phyloP scores from a whole-genome alignment of 2,113 vertebrate species.

The Philantomba maxwellii region DNA sequence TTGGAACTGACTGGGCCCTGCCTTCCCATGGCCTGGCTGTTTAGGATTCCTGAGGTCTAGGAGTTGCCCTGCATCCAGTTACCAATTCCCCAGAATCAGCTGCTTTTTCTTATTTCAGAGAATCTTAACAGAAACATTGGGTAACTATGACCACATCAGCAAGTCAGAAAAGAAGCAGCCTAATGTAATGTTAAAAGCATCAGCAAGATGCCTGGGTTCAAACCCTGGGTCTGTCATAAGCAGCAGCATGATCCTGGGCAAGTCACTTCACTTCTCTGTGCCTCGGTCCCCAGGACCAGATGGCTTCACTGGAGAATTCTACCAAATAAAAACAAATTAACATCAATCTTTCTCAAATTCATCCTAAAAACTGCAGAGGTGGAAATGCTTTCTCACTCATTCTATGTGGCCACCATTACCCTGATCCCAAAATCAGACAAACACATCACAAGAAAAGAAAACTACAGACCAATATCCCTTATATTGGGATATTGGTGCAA shows the following conservation, averaged over 20 bases:
- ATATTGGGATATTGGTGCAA: not conserved
- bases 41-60: not conserved
- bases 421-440: not conserved
- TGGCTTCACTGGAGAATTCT: not conserved
- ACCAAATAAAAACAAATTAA: not conserved
- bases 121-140: not conserved
- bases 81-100: not conserved
- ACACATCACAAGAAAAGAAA: not conserved
- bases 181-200: not conserved
- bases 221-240: not conserved
- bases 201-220: not conserved
- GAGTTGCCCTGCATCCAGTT: not conserved
- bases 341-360: not conserved
- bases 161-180: not conserved
- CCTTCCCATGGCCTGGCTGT: not conserved
- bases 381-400: not conserved
- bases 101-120: not conserved
- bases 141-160: not conserved
- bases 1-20: not conserved
- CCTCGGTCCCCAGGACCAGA: not conserved
- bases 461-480: not conserved
- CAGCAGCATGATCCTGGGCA: not conserved
- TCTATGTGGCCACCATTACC: not conserved
- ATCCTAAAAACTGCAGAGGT: not conserved
- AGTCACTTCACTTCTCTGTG: not conserved